Base-by-base conservation (phyloP, 2,888 invertebrate species). In the Teleogryllus oceanicus region DNA sequence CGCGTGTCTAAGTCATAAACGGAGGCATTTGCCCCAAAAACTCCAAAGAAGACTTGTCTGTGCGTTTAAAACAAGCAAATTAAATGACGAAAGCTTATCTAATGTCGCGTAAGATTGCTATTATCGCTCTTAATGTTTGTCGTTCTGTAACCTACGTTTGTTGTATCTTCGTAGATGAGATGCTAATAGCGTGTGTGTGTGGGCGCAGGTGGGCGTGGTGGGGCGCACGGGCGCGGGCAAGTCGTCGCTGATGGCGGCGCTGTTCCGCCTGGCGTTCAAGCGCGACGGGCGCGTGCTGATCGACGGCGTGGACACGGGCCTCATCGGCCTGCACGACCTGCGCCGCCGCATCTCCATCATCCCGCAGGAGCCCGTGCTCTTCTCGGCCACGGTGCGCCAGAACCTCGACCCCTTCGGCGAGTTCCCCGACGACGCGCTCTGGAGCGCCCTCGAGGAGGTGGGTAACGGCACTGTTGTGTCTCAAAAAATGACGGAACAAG, bases 351-450 rank as follows among this genome's bases (percentile, higher is more conserved):
- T 94, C 83, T 92, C 93, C 20, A 93, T 94, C 81, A 93, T 94
- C 82, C 94, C 94, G n/a, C 93, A 93, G 88, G 93, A 93, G 83
- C 93, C 93, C 12, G 92, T 93, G 1, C 85, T 94, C 50, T 96
- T 97, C 86, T 94, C 94, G 0, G 94, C 94, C 11, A 92, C 93
- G n/a, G 87, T 97, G 75, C 90, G 96, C 12, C 92, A 93, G 85
- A 96, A 96, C 87, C 89, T 96, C 85, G 96, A 96, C 89, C 96
- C 96, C 0, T 94, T 96, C 85, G 90, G 92, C 80, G 91, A 93
- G 85, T 91, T 91, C 83, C 89, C 90, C 0, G 96, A 96, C 84
- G 90, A 89, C 0, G 90, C 90, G 21, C 89, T 96, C 81, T 96
- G 96, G 96, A 89, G 89, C 82, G 94, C 94, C 0, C 87, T 96